Conservation (phyloP, 2,113 vertebrate genomes). For the Charadrius vociferus region DNA sequence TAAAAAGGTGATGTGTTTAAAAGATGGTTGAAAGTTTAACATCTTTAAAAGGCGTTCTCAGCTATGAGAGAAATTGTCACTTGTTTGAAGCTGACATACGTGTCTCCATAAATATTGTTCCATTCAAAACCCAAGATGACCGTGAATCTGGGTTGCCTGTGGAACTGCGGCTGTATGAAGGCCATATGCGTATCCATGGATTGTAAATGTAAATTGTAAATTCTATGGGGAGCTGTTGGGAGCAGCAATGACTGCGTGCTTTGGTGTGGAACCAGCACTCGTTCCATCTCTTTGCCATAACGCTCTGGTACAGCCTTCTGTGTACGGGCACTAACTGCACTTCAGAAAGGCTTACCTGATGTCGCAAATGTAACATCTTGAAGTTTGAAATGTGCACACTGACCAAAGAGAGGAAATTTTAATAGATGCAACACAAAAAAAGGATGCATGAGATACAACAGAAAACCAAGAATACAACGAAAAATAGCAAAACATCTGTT, state of each 20-base stretch:
- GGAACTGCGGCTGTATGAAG: background rate
- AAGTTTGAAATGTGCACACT: background rate
- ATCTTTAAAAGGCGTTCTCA: background rate
- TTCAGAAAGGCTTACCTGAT: background rate
- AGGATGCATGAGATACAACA: background rate
- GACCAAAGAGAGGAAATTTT: background rate
- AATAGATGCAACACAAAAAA: background rate
- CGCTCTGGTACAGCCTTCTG: background rate
- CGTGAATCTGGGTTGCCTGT: rapidly evolving
- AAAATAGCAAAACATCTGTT: background rate
- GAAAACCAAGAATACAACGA: background rate
- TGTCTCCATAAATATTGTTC: background rate
- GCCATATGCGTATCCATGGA: rapidly evolving
- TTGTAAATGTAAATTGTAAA: too few relatives aligned
- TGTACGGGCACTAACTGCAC: rapidly evolving
- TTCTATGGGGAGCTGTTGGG: background rate
- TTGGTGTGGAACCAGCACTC: background rate
- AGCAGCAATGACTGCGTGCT: rapidly evolving
- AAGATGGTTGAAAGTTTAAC: background rate
- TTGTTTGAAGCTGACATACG: rapidly evolving
- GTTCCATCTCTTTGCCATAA: background rate
- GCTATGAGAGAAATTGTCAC: rapidly evolving
- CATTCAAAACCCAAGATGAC: background rate
- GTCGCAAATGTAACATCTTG: rapidly evolving
- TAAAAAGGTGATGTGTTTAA: background rate